Evolutionary conservation across 2,888 invertebrate species (phyloP), one percentile per base, ranked within the genome.

Genomic region (Amphipyra tragopoginis): DNA sequence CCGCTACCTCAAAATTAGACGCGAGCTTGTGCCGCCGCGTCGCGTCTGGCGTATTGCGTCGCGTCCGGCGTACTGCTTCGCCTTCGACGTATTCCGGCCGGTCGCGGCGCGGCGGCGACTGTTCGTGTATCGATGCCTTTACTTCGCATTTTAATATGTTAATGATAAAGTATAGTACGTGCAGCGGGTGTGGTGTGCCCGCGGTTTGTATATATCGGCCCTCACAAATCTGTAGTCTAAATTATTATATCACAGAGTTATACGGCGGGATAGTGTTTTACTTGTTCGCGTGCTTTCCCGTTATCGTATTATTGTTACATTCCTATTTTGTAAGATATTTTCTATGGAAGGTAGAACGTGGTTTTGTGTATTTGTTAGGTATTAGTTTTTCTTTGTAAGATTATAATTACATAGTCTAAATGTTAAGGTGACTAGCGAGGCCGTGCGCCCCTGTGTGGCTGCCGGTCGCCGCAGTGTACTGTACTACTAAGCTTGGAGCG

Each of bases 311-410:
- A 72, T 75, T 80, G 77, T 78, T 77, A 79, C 80, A 79, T 80
- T 79, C 78, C 78, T 77, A 57, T 80, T 65, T 63, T 72, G 72
- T 78, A 78, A 77, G 72, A 74, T 79, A 79, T 68, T 62, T 66
- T 59, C 53, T 77, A 69, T 62, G 63, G 44, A 55, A 13, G 13
- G 55, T 60, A 71, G 72, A 47, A 57, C 42, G 58, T 67, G 64
- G 56, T 60, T 21, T 60, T 56, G 62, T 75, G 71, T 74, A 73
- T 45, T 21, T 50, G 56, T 55, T 78, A 75, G 59, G 34, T 57
- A 48, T 61, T 78, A 66, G 50, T 50, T 61, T 36, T 49, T 57
- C 42, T 39, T 55, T 61, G 55, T 77, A 74, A 60, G 57, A 56
- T 55, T 63, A 63, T 65, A 34, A 71, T 34, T 55, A 53, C 45